phyloP scores from a whole-genome alignment of 1,140 invertebrate genomes.

The Plectrocnemia conspersa region DNA sequence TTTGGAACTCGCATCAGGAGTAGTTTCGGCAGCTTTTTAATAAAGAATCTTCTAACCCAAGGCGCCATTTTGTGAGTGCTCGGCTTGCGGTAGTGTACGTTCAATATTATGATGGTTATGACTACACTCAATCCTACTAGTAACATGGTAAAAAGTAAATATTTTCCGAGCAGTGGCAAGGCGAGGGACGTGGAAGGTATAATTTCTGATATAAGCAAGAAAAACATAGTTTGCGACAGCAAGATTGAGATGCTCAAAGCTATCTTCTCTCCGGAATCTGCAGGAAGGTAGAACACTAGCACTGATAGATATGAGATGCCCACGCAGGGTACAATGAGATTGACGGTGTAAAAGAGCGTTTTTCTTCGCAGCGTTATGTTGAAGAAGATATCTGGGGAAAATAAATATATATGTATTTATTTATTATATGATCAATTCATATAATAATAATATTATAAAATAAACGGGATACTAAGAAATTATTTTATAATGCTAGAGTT shows the following conservation, averaged over 20 bases:
- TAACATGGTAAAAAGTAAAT: slow-evolving; percentile 98
- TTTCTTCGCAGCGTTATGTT: slow-evolving; percentile 94
- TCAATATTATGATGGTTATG: slow-evolving; percentile 95
- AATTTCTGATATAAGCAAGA: slow-evolving; percentile 95
- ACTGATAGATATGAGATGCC: slow-evolving; percentile 89
- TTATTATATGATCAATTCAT: too few species aligned
- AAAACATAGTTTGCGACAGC: slow-evolving; percentile 98
- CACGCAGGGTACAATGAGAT: slow-evolving; percentile 90
- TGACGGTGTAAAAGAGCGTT: slow-evolving; percentile 95
- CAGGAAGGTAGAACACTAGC: slow-evolving; percentile 95
- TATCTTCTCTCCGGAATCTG: slow-evolving; percentile 97
- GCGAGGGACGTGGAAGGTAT: slow-evolving; percentile 98
- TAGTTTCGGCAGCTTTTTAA: slow-evolving; percentile 75
- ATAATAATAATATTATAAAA: too few species aligned
- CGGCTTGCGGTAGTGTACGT: slow-evolving; percentile 98
- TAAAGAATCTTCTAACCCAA: slow-evolving; percentile 86
- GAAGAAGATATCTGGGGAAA: slow-evolving; percentile 87
- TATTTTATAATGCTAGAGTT: too few species aligned
- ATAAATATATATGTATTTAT: slow-evolving; percentile 30
- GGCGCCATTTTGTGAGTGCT: slow-evolving; percentile 95
- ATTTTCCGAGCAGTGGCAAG: slow-evolving; percentile 94
- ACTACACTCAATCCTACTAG: slow-evolving; percentile 94
- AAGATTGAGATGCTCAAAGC: slow-evolving; percentile 97
- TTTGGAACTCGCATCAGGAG: slow-evolving; percentile 82
- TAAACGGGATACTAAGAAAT: too few species aligned